Evolutionary conservation across 2,888 invertebrate genomes (phyloP).

Genomic region (Harpalus rufipes): DNA sequence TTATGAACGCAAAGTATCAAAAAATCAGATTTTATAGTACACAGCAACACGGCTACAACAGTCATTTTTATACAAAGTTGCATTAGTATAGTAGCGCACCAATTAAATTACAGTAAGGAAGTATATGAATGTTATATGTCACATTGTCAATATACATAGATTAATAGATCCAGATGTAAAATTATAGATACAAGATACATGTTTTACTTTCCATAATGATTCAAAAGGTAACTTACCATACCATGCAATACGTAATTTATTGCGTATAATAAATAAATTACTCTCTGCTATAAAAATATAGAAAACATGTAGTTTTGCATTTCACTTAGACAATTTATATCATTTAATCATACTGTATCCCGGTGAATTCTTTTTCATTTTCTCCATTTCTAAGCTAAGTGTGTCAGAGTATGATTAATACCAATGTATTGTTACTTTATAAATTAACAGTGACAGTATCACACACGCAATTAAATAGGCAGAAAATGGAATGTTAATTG

Average conservation of each 20-base stretch:
- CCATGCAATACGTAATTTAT: not conserved
- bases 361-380: not conserved
- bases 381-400: not conserved
- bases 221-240: not conserved
- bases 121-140: not conserved
- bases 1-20: too few species aligned
- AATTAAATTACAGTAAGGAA: conserved; percentile 1
- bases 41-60: too few species aligned
- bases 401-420: conserved; percentile 49
- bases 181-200: not conserved
- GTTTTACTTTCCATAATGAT: not conserved
- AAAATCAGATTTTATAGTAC: too few species aligned
- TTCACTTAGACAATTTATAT: not conserved
- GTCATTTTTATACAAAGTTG: too few species aligned
- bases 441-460: conserved; percentile 51
- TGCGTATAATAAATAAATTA: not conserved
- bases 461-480: conserved; percentile 46
- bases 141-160: not conserved
- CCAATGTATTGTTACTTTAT: conserved; percentile 37
- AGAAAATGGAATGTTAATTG: conserved; percentile 56
- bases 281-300: too few species aligned
- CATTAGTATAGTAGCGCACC: not conserved
- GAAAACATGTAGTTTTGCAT: not conserved
- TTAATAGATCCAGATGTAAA: not conserved
- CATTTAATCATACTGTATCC: not conserved